Evolutionary conservation across 1,140 invertebrate genomes (phyloP).

Genomic region (Polypedilum vanderplanki): DNA sequence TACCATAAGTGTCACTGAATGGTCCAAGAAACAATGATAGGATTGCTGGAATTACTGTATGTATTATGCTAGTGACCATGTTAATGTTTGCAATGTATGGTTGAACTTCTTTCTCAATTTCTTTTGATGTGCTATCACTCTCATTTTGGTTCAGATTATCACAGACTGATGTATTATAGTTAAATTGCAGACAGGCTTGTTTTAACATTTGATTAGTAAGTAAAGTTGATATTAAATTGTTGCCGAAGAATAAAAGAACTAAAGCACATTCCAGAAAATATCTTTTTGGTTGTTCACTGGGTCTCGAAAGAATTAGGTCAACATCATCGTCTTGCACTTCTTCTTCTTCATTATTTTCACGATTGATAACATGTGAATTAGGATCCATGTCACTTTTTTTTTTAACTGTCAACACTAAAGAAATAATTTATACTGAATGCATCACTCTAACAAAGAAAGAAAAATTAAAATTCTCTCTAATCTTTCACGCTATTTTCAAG

Average conservation of each 20-base stretch:
- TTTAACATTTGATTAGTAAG: not conserved
- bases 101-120: conserved; percentile 3
- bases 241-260: not conserved
- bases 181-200: not conserved
- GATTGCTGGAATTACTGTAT: conserved; percentile 30
- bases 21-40: conserved; percentile 33
- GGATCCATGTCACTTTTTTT: no score
- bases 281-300: not conserved
- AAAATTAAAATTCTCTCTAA: no score
- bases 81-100: not conserved
- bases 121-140: not conserved
- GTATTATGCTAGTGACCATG: not conserved
- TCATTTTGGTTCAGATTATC: not conserved
- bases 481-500: no score
- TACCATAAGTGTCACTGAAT: conserved; percentile 33
- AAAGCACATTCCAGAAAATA: not conserved
- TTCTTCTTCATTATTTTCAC: not conserved
- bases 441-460: no score
- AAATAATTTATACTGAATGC: no score
- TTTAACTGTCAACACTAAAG: no score
- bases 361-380: not conserved
- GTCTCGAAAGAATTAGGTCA: not conserved
- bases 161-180: not conserved
- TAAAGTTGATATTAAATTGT: not conserved
- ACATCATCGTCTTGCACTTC: not conserved